Percentiles rank a stretch among this genome's conserved stretches.
Evolutionary conservation across 1,140 invertebrate species (phyloP).

Genomic region (Drosophila kurseongensis): DNA sequence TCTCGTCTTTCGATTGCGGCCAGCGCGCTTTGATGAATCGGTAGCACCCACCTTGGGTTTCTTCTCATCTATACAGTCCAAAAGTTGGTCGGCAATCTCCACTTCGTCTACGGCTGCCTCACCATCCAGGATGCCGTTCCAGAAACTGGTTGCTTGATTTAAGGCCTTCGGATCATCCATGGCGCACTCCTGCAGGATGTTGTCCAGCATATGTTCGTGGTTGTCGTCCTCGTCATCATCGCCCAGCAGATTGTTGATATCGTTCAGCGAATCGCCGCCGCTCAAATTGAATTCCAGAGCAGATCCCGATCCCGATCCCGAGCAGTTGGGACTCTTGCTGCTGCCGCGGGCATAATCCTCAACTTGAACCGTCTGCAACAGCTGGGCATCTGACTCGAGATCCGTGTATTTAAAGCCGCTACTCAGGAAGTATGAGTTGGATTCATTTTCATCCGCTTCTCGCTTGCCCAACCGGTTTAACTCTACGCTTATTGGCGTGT

Average conservation of each 20-base stretch:
- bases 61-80: constrained; percentile 73
- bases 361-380: constrained; percentile 68
- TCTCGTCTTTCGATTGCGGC: constrained; percentile 53
- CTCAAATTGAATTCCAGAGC: constrained; percentile 81
- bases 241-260: constrained; percentile 80
- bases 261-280: constrained; percentile 77
- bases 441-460: constrained; percentile 8
- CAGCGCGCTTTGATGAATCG: constrained; percentile 43
- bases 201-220: constrained; percentile 82
- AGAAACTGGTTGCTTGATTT: constrained; percentile 81
- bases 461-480: constrained; percentile 79
- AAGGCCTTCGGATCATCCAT: constrained; percentile 81
- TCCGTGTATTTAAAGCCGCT: constrained; percentile 77
- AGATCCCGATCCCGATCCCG: constrained; percentile 54
- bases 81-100: constrained; percentile 65
- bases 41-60: constrained; percentile 47
- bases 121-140: constrained; percentile 83
- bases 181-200: constrained; percentile 81
- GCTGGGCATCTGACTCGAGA: constrained; percentile 75
- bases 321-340: constrained; percentile 71
- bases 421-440: constrained; percentile 62
- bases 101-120: constrained; percentile 78
- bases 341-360: constrained; percentile 67
- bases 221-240: constrained; percentile 72
- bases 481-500: constrained; percentile 87